A percentile compares a stretch with the other conserved stretches of the same genome.
Conservation (phyloP, 2,113 vertebrate species). For the Boleophthalmus pectinirostris region DNA sequence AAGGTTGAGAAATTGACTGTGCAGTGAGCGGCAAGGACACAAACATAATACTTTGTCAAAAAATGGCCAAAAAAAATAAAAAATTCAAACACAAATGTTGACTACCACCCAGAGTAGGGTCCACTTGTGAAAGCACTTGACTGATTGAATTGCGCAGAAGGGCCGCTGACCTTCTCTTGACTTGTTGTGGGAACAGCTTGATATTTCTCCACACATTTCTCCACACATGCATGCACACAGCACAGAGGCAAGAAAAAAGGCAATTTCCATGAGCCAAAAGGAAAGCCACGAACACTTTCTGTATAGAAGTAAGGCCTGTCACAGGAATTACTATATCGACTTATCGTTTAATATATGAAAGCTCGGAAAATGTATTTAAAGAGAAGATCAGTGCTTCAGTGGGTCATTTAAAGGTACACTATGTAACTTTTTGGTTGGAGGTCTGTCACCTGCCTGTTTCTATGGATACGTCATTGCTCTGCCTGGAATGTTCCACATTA, state of each 20-base stretch:
- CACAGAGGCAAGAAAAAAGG: constrained; percentile 21
- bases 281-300: constrained; percentile 23
- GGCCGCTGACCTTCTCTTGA: constrained; percentile 30
- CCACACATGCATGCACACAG: constrained; percentile 23
- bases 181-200: constrained; percentile 13
- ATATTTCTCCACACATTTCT: constrained; percentile 29
- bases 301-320: background rate
- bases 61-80: background rate
- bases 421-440: too few relatives aligned
- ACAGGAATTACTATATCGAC: too few relatives aligned
- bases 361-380: too few relatives aligned
- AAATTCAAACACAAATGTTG: background rate
- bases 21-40: background rate
- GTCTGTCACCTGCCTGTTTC: too few relatives aligned
- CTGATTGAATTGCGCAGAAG: constrained; percentile 35
- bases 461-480: too few relatives aligned
- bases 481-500: too few relatives aligned
- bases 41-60: background rate
- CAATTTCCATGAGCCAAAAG: constrained; percentile 6
- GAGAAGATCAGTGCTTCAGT: too few relatives aligned
- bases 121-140: constrained; percentile 29
- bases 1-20: background rate
- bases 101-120: constrained; percentile 22
- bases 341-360: too few relatives aligned
- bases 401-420: too few relatives aligned